Conservation (phyloP, 2,797 vertebrate genomes). For the Gymnopithys bicolor region DNA sequence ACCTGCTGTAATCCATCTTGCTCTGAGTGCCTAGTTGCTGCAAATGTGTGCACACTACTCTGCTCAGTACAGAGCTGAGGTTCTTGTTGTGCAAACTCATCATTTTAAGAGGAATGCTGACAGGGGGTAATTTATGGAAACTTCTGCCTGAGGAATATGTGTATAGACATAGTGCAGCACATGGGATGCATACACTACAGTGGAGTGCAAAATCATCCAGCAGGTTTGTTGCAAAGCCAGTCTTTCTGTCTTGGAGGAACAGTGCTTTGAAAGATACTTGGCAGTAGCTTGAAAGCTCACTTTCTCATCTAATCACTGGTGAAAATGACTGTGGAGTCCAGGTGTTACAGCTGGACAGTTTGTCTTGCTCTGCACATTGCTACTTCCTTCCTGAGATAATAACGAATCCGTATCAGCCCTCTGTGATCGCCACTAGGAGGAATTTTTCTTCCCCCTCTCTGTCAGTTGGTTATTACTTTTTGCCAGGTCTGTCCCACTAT, state of each 20-base stretch:
- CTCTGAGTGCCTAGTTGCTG: background rate
- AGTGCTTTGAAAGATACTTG: background rate
- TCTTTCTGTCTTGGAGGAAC: background rate
- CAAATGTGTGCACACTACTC: background rate
- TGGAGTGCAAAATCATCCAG: background rate
- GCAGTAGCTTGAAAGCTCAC: background rate
- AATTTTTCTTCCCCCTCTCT: conserved; percentile 19
- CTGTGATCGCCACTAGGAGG: background rate
- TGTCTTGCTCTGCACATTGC: background rate
- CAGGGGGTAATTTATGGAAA: background rate
- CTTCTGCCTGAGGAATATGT: background rate
- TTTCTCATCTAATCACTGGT: background rate
- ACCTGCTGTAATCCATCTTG: background rate
- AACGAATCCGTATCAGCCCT: background rate
- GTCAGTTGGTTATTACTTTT: background rate
- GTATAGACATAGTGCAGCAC: background rate
- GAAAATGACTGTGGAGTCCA: background rate
- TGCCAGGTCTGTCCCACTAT: background rate
- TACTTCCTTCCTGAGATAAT: conserved; percentile 41
- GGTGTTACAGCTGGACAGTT: conserved; percentile 20
- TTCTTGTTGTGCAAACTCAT: background rate
- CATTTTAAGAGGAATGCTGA: background rate
- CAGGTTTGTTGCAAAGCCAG: background rate
- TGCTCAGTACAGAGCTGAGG: background rate
- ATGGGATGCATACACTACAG: background rate